Evolutionary conservation across 2,797 vertebrate species (phyloP).

Genomic region (Crocidura indochinensis): DNA sequence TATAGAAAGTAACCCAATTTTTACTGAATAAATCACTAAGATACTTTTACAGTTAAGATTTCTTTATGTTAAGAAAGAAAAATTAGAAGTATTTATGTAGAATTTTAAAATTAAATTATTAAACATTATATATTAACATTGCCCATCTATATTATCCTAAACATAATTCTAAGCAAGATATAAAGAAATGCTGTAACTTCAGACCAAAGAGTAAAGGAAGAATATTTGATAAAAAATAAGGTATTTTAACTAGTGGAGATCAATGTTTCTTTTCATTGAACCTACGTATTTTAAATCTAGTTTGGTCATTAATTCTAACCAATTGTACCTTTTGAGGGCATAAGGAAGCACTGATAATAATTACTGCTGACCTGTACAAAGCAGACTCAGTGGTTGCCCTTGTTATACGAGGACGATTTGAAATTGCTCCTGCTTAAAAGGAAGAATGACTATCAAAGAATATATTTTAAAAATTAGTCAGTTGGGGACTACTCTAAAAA

Average conservation of each 20-base stretch:
- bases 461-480: conserved; percentile 45
- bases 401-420: not conserved
- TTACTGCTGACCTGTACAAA: not conserved
- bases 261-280: conserved; percentile 57
- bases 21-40: conserved; percentile 14
- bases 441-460: not conserved
- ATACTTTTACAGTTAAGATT: not conserved
- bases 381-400: not conserved
- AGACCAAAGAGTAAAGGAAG: not conserved
- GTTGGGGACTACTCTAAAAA: conserved; percentile 41
- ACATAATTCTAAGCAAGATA: conserved; percentile 61
- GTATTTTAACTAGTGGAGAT: not conserved
- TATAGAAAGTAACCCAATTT: not conserved
- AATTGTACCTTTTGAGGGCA: not conserved
- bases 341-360: not conserved
- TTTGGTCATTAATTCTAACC: not conserved
- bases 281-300: conserved; percentile 45
- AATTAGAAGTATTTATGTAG: not conserved
- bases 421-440: conserved; percentile 20
- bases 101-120: conserved; percentile 31
- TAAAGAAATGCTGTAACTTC: conserved; percentile 40
- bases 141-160: conserved; percentile 17
- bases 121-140: conserved; percentile 27
- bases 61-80: conserved; percentile 1
- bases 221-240: conserved; percentile 36